Base-by-base conservation (phyloP, 2,797 vertebrate genomes). In the Lophotriccus pileatus region DNA sequence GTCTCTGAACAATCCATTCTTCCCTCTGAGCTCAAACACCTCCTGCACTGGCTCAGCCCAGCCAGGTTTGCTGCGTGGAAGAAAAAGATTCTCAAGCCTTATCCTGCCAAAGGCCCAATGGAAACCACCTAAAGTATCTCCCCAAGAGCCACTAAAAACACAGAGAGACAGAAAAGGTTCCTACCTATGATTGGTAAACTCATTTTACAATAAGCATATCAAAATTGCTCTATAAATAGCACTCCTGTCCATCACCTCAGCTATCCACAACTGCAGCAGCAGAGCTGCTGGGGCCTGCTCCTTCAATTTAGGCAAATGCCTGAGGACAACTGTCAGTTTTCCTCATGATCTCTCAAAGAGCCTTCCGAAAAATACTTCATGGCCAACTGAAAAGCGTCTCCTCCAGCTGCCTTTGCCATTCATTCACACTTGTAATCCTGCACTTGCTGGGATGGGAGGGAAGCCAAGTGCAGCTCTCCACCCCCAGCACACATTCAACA, bases 1-100 rank as follows among this genome's bases (percentile, higher is more conserved):
- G 78, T 84, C 89, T 96, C 86, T 64, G 90, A 66, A 72, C 52
- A 73, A 58, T 15, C 68, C 47, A 63, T 87, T 88, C 63, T 85
- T 78, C 86, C 80, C 64, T 72, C 39, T 67, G 39, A 74, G 72
- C 52, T 15, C 10, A 87, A 95, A 66, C 32, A 66, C 66, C 58
- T 34, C 76, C 72, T 70, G 84, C 83, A 13, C n/a, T 28, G 76
- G 78, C 79, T 90, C 76, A 36, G 39, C 18, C 67, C 44, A 49
- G 83, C 24, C 46, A 19, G 39, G 17, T 22, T 44, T 21, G 44
- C 44, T 44, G 44, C 10, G 10, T 22, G 21, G 21, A 23, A 53
- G 25, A 47, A 30, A 62, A 84, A 39, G 4, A 16, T 28, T 18
- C 46, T 36, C 16, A 7, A 63, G 32, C 67, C 64, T 78, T 73